These are phyloP conservation scores for Takifugu ocellatus DNA, from an alignment of 2,797 vertebrate species.

Conservation along the genomic window DNA sequence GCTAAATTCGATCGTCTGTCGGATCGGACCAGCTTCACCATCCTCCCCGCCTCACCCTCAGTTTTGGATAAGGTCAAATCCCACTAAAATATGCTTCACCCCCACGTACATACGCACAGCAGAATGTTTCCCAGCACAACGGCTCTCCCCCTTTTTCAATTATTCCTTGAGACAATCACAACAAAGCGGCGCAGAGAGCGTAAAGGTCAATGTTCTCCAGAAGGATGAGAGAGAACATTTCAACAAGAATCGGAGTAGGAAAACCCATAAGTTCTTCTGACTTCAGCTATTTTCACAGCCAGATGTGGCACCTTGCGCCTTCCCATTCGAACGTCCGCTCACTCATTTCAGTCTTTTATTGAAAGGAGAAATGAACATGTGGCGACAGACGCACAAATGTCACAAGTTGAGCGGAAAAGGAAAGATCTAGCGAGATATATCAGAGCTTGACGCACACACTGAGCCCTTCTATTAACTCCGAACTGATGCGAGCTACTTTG, in stretches of 20 bases:
- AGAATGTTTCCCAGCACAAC: not conserved
- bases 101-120: conserved; percentile 10
- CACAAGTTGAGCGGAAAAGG: no score
- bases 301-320: conserved; percentile 46
- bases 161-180: conserved; percentile 38
- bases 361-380: conserved; percentile 37
- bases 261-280: conserved; percentile 11
- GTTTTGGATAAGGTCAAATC: conserved; percentile 42
- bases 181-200: conserved; percentile 13
- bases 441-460: no score
- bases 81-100: conserved; percentile 30
- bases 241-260: conserved; percentile 19
- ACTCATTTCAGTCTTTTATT: conserved; percentile 33
- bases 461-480: no score
- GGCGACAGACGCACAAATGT: conserved; percentile 27
- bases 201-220: conserved; percentile 56
- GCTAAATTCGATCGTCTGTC: no score
- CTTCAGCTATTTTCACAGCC: conserved; percentile 39
- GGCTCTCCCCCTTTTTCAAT: conserved; percentile 26
- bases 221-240: conserved; percentile 19
- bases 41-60: conserved; percentile 11
- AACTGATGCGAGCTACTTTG: no score
- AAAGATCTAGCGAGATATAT: no score
- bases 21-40: no score
- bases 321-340: conserved; percentile 26